These are phyloP conservation scores for Aphidius gifuensis DNA, from an alignment of 1,140 invertebrate genomes.

Conservation along the genomic window DNA sequence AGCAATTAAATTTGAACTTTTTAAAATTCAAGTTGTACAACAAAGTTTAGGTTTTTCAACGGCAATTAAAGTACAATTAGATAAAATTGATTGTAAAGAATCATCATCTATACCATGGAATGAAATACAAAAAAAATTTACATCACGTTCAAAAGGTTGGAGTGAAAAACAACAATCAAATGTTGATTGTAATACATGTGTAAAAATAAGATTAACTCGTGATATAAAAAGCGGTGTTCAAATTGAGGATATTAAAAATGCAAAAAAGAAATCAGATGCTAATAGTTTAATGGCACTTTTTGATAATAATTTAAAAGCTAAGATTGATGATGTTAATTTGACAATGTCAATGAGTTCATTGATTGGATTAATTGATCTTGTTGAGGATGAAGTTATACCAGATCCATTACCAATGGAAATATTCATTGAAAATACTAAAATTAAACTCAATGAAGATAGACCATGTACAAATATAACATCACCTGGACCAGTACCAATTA, in stretches of 20 bases:
- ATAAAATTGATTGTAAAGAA: constrained; percentile 74
- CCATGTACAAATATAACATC: constrained; percentile 78
- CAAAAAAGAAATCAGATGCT: constrained; percentile 27
- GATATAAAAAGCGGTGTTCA: constrained; percentile 51
- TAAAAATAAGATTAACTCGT: constrained; percentile 64
- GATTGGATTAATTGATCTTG: constrained; percentile 72
- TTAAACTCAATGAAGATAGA: constrained; percentile 77
- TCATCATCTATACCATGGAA: constrained; percentile 87
- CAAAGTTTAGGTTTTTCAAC: constrained; percentile 74
- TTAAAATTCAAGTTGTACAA: constrained; percentile 77
- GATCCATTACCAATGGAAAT: constrained; percentile 78
- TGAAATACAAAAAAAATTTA: constrained; percentile 83
- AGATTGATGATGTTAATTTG: constrained; percentile 66
- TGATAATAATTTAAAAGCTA: constrained; percentile 59
- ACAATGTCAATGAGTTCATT: constrained; percentile 78
- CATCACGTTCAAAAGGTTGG: constrained; percentile 69
- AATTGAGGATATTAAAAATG: constrained; percentile 40
- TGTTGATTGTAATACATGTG: constrained; percentile 54
- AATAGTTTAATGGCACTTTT: constrained; percentile 45
- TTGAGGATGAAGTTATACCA: constrained; percentile 81
- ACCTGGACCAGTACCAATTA: constrained; percentile 75
- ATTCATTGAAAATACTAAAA: constrained; percentile 64
- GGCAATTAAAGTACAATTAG: constrained; percentile 75
- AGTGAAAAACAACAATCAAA: constrained; percentile 54
- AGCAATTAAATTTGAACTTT: constrained; percentile 76